A percentile compares a stretch with the other conserved stretches of the same genome.
phyloP scores from a whole-genome alignment of 2,888 invertebrate species.

The Neoscelio sp. region DNA sequence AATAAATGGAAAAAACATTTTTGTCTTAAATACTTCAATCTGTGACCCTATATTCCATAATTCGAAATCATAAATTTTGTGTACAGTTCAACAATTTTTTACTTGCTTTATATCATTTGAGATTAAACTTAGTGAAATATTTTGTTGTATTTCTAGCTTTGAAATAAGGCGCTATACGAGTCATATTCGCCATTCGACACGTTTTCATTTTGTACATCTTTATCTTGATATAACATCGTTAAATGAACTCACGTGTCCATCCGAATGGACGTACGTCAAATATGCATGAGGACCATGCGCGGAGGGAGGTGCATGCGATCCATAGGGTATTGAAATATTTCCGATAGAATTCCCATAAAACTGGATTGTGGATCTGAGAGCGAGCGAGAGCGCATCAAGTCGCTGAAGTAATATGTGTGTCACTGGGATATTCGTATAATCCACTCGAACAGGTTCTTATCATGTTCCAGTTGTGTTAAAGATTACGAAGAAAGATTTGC shows the following conservation, averaged over 20 bases:
- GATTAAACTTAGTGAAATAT: conserved; percentile 23
- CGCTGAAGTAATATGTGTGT: conserved; percentile 54
- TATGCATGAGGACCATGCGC: conserved; percentile 33
- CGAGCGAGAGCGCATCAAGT: conserved; percentile 5
- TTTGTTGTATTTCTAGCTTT: conserved; percentile 7
- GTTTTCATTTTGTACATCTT: conserved; percentile 24
- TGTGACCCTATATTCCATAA: too few species aligned
- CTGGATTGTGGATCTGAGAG: conserved; percentile 34
- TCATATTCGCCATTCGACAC: not conserved
- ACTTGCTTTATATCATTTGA: conserved; percentile 11
- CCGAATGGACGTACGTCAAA: conserved; percentile 7
- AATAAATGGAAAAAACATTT: too few species aligned
- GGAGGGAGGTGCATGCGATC: not conserved
- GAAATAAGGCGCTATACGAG: conserved; percentile 11
- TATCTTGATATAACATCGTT: conserved; percentile 20
- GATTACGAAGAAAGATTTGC: conserved; percentile 41
- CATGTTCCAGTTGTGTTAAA: conserved; percentile 39
- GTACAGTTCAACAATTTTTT: conserved; percentile 19
- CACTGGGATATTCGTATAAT: conserved; percentile 50
- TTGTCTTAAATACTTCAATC: too few species aligned
- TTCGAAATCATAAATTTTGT: conserved; percentile 30
- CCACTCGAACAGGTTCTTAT: conserved; percentile 54
- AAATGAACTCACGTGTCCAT: conserved; percentile 17
- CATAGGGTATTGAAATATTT: conserved; percentile 75
- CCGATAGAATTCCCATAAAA: conserved; percentile 77